Evolutionary conservation across 2,888 invertebrate genomes (phyloP).

Genomic region (Agapostemon virescens): DNA sequence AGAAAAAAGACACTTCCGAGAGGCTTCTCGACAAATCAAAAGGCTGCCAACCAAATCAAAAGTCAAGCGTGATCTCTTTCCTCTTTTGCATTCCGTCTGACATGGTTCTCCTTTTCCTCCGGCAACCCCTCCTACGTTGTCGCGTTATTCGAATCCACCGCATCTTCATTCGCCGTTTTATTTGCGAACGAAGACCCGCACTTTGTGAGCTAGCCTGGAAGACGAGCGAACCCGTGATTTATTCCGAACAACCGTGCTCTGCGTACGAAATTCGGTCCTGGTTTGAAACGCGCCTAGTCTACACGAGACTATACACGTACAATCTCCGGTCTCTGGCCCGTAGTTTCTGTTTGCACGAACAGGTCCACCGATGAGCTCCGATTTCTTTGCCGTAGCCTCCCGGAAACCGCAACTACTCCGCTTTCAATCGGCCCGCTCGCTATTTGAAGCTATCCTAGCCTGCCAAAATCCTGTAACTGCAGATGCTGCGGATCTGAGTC

Average conservation of each 20-base stretch:
- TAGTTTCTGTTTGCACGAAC: constrained; percentile 8
- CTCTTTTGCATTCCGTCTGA: constrained; percentile 29
- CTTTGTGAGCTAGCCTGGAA: constrained; percentile 12
- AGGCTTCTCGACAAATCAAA: constrained; percentile 34
- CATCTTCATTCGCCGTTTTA: constrained; percentile 29
- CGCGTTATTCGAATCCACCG: not conserved
- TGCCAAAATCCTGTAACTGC: not conserved
- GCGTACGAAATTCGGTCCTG: constrained; percentile 64
- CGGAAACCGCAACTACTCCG: not conserved
- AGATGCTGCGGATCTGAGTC: not conserved
- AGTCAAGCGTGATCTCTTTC: constrained; percentile 20
- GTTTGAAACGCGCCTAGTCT: constrained; percentile 38
- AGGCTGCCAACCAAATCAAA: constrained; percentile 24
- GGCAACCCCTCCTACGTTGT: not conserved
- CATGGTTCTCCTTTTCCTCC: not conserved
- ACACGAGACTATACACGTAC: constrained; percentile 27
- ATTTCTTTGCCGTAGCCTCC: not conserved
- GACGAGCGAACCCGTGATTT: constrained; percentile 70
- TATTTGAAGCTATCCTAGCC: not conserved
- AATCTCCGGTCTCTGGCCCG: not conserved
- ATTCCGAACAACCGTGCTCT: constrained; percentile 71
- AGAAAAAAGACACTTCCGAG: constrained; percentile 15
- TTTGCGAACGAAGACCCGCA: constrained; percentile 48
- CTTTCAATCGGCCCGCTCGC: not conserved
- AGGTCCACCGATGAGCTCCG: not conserved